Percentiles rank a stretch among this genome's conserved stretches.
These are phyloP conservation scores for Cephus runcator DNA, from an alignment of 2,888 invertebrate species.

Conservation along the genomic window DNA sequence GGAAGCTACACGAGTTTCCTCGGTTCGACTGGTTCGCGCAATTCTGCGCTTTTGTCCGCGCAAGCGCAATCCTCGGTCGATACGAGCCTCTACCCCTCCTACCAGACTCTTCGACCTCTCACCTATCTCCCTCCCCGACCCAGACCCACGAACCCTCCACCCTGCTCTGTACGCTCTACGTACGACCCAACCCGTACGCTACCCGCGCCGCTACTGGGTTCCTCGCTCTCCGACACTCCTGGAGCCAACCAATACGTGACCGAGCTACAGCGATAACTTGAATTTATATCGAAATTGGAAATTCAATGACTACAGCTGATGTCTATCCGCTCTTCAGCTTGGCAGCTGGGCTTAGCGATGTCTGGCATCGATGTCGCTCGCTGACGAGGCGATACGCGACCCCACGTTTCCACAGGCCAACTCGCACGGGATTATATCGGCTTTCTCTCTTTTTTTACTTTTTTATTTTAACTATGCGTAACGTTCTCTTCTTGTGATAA, in stretches of 20 bases:
- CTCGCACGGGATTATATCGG: neutral
- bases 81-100: slow-evolving; percentile 30
- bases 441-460: neutral
- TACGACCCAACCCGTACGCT: neutral
- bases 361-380: slow-evolving; percentile 51
- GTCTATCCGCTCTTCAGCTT: slow-evolving; percentile 6
- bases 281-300: slow-evolving; percentile 3
- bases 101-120: slow-evolving; percentile 19
- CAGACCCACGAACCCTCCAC: neutral
- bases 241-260: neutral
- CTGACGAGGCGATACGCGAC: neutral
- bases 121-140: slow-evolving; percentile 8
- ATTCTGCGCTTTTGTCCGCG: slow-evolving; percentile 56
- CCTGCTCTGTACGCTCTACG: neutral
- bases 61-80: slow-evolving; percentile 61
- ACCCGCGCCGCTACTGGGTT: neutral
- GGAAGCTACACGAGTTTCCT: slow-evolving; percentile 10
- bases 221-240: neutral
- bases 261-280: slow-evolving; percentile 9
- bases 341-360: slow-evolving; percentile 1
- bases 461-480: neutral
- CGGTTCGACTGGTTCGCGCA: slow-evolving; percentile 27
- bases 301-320: slow-evolving; percentile 4
- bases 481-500: neutral
- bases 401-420: neutral